phyloP scores from a whole-genome alignment of 1,140 invertebrate species.

The Drepana arcuata region DNA sequence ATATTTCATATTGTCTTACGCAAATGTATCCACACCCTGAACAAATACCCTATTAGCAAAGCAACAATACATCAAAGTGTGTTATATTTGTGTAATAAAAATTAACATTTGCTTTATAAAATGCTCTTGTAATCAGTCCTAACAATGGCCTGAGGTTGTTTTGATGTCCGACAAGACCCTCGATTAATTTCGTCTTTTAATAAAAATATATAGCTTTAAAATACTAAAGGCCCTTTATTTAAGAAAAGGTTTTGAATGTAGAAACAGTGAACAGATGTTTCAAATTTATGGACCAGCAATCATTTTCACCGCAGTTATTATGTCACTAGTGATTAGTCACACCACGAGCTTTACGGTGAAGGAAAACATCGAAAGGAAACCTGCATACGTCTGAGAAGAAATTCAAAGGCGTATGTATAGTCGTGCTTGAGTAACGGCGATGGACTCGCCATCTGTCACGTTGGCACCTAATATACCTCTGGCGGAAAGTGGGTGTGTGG shows the following conservation, averaged over 20 bases:
- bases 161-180: slow-evolving; percentile 57
- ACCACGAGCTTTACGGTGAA: too few species aligned
- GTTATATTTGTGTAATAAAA: slow-evolving; percentile 52
- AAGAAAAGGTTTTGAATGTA: slow-evolving; percentile 41
- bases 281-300: slow-evolving; percentile 12
- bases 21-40: too few species aligned
- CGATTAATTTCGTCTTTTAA: slow-evolving; percentile 60
- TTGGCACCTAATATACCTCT: too few species aligned
- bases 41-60: slow-evolving; percentile 23
- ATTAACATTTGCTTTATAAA: slow-evolving; percentile 61
- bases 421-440: too few species aligned
- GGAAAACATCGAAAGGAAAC: too few species aligned
- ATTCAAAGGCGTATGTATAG: too few species aligned
- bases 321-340: too few species aligned
- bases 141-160: slow-evolving; percentile 58
- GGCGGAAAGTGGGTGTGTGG: too few species aligned
- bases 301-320: too few species aligned
- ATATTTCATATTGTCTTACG: too few species aligned
- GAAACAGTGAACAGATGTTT: slow-evolving; percentile 42
- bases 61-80: slow-evolving; percentile 44
- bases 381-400: too few species aligned
- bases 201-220: slow-evolving; percentile 48
- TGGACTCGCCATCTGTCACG: too few species aligned
- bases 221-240: slow-evolving; percentile 34
- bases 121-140: slow-evolving; percentile 53